Conservation (phyloP, 2,888 invertebrate genomes). For the Hermodice carunculata region DNA sequence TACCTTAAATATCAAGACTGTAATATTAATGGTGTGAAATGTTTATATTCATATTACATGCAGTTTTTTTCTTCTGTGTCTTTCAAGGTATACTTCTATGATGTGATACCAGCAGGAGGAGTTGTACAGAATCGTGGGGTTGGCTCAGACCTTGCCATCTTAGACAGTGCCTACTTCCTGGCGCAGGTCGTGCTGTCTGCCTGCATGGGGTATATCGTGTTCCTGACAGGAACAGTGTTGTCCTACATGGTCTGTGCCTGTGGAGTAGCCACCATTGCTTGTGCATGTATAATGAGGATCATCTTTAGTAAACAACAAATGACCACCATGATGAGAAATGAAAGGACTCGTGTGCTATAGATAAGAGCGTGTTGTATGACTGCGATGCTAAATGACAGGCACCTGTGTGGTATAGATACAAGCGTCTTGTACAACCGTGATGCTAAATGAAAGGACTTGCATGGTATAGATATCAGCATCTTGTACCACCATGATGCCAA, state of each 20-base stretch:
- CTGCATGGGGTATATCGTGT: constrained; percentile 70
- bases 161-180: constrained; percentile 71
- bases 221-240: constrained; percentile 67
- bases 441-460: no score
- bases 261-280: constrained; percentile 65
- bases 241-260: constrained; percentile 71
- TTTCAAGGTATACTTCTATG: constrained; percentile 66
- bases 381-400: no score
- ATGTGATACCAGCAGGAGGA: constrained; percentile 37
- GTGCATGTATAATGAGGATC: constrained; percentile 54
- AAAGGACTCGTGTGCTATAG: no score
- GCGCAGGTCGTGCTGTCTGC: constrained; percentile 71
- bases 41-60: no score
- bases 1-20: no score
- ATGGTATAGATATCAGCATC: no score
- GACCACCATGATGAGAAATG: neutral
- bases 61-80: neutral
- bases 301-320: constrained; percentile 39
- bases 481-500: no score
- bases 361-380: no score
- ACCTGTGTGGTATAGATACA: no score
- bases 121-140: constrained; percentile 78
- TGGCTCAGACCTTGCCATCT: constrained; percentile 88
- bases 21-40: no score
- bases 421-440: no score